A percentile compares a stretch with the other conserved stretches of the same genome.
Evolutionary conservation across 2,888 invertebrate genomes (phyloP).

Genomic region (Tromatobia lineatoria): DNA sequence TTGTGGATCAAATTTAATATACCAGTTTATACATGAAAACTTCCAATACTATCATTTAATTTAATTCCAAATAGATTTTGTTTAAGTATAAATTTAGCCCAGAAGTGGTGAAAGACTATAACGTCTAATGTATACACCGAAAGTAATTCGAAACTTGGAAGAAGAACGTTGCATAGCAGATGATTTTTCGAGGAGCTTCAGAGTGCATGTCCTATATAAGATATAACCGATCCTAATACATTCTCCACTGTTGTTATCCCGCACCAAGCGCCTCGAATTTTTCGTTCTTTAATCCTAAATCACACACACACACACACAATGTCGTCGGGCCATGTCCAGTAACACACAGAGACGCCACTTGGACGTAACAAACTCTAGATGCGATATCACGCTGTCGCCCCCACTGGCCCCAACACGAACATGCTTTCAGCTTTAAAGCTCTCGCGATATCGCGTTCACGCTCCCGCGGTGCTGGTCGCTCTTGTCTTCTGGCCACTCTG

Average conservation of each 20-base stretch:
- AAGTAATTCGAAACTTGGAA: no score
- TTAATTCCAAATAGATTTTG: no score
- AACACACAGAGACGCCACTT: constrained; percentile 12
- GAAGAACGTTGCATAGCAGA: no score
- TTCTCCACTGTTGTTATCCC: background rate
- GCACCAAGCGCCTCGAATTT: background rate
- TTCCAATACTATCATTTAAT: no score
- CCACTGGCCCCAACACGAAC: constrained; percentile 75
- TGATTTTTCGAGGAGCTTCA: background rate
- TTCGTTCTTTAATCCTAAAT: background rate
- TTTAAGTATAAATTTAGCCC: no score
- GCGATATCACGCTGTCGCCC: constrained; percentile 58
- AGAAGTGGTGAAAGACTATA: no score
- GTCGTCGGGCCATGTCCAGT: background rate
- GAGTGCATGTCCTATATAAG: background rate
- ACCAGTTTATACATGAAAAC: no score
- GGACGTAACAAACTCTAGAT: constrained; percentile 45
- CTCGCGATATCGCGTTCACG: constrained; percentile 66
- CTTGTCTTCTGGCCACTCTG: constrained; percentile 67
- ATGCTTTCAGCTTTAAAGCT: constrained; percentile 83
- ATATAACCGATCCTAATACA: background rate
- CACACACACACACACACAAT: background rate
- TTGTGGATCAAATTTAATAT: no score
- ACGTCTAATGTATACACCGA: no score
- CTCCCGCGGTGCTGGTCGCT: constrained; percentile 42